Evolutionary conservation across 2,797 vertebrate genomes (phyloP), one percentile per base, ranked within the genome.

Genomic region (Holocentrus rufus): DNA sequence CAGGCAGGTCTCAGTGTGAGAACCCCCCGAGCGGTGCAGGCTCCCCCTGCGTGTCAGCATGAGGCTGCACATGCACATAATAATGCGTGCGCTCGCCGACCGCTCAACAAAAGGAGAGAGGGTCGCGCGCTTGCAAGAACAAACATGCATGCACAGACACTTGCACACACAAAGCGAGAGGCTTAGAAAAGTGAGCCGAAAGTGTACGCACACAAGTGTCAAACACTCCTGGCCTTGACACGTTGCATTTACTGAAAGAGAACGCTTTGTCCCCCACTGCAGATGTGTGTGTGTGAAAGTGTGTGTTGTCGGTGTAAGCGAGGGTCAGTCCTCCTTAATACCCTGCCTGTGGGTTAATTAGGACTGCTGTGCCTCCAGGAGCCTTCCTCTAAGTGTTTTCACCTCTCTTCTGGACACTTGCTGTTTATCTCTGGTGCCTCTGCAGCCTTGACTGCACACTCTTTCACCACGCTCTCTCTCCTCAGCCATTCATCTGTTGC

Each of bases 1-100:
- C 76, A 85, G 86, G 85, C 88, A 86, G 74, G 77, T 88, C 88
- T 65, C 90, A 91, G 86, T 86, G 63, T 85, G 90, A 88, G 53
- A 65, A 83, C 57, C 88, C 88, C 78, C 79, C n/a, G 8, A 84
- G 87, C 81, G 86, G 78, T 83, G 74, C 44, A 8, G 30, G n/a
- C 77, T 85, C 87, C 88, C 83, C 74, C 76, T 79, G 87, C 7
- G 73, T 73, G 62, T 78, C 88, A 83, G 87, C 66, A 14, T 80
- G 88, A 85, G 17, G 18, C 78, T 50, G 58, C 71, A 25, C 65
- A 72, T 69, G 64, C 77, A 65, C 55, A 73, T 34, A n/a, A 2
- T 50, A 70, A 59, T 8, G 3, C 49, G 52, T 60, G 50, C 50
- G 52, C 53, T 50, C 27, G 65, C 31, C 53, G 14, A 63, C 3